Conservation (phyloP, 1,140 invertebrate species). For the Drosophila chauvacae region DNA sequence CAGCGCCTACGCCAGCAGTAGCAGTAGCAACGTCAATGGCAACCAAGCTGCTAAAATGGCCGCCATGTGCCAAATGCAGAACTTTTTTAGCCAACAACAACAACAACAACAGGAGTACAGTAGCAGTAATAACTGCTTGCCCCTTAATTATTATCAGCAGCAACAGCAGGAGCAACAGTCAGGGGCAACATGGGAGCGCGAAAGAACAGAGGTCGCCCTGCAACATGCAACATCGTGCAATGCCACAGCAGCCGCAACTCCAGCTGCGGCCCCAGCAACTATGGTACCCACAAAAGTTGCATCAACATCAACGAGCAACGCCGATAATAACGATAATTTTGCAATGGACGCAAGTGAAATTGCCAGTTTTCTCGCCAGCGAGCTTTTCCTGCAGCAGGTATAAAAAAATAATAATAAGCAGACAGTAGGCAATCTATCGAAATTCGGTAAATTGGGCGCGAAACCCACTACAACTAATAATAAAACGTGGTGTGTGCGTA, state of each 20-base stretch:
- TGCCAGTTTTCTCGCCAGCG: slow-evolving; percentile 91
- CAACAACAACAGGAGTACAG: slow-evolving; percentile 50
- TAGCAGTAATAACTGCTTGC: slow-evolving; percentile 50
- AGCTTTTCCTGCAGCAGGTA: slow-evolving; percentile 92
- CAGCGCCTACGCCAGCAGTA: slow-evolving; percentile 38
- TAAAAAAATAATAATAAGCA: not conserved
- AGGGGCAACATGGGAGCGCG: too few relatives aligned
- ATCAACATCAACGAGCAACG: slow-evolving; percentile 11
- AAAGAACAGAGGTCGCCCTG: too few relatives aligned
- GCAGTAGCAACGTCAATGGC: slow-evolving; percentile 16
- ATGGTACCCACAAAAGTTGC: slow-evolving; percentile 1
- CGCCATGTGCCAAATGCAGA: slow-evolving; percentile 77
- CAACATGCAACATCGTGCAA: slow-evolving; percentile 10
- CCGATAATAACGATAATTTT: slow-evolving; percentile 62
- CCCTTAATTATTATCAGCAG: slow-evolving; percentile 64
- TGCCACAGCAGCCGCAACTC: slow-evolving; percentile 27
- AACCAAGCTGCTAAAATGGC: slow-evolving; percentile 67
- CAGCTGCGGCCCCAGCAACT: slow-evolving; percentile 19
- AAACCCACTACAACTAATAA: slow-evolving; percentile 33
- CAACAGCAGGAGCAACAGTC: slow-evolving; percentile 40
- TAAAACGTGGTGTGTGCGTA: slow-evolving; percentile 24
- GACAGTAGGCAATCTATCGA: slow-evolving; percentile 10
- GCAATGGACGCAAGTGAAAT: slow-evolving; percentile 91
- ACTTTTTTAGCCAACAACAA: slow-evolving; percentile 70
- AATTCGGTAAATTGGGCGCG: slow-evolving; percentile 28